A percentile compares a stretch with the other conserved stretches of the same genome.
Conservation (phyloP, 2,797 vertebrate species). For the Crocidura indochinensis region DNA sequence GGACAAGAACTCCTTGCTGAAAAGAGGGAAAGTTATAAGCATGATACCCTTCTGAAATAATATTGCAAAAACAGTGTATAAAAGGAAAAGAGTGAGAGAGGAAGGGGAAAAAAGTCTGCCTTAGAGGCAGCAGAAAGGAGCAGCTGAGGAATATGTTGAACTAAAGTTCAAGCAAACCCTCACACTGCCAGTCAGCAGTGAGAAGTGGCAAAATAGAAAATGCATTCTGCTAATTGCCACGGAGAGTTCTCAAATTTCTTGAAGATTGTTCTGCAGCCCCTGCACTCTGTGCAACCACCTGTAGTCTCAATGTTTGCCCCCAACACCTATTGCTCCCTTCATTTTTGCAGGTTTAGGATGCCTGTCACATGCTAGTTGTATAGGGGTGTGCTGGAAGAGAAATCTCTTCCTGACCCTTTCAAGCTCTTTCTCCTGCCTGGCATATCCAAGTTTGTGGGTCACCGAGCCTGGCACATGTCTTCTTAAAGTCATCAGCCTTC, state of each 20-base stretch:
- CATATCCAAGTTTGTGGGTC: conserved; percentile 99
- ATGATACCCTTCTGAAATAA: too few relatives aligned
- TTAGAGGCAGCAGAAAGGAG: conserved; percentile 72
- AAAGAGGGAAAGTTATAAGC: too few relatives aligned
- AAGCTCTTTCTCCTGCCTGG: conserved; percentile 95
- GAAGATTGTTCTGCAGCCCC: conserved; percentile 95
- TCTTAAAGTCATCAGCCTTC: conserved; percentile 97
- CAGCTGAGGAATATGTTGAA: conserved; percentile 95
- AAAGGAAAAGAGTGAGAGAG: too few relatives aligned
- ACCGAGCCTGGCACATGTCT: conserved; percentile 94
- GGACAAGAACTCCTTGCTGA: too few relatives aligned
- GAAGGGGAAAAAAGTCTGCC: conserved; percentile 86
- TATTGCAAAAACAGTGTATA: too few relatives aligned
- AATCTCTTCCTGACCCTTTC: conserved; percentile 92
- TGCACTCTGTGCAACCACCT: conserved; percentile 59
- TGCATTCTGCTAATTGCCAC: conserved; percentile 99
- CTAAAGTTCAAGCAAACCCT: conserved; percentile 96
- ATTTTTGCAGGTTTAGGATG: conserved; percentile 88
- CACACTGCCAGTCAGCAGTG: conserved; percentile 97
- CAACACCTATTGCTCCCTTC: too few relatives aligned
- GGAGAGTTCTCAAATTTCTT: conserved; percentile 99
- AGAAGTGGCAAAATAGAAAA: conserved; percentile 99
- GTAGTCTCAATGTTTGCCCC: conserved; percentile 92
- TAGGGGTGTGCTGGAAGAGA: conserved; percentile 90
- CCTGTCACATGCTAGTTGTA: conserved; percentile 99